Base-by-base conservation (phyloP, 2,113 vertebrate genomes). In the Onychorhynchus coronatus region DNA sequence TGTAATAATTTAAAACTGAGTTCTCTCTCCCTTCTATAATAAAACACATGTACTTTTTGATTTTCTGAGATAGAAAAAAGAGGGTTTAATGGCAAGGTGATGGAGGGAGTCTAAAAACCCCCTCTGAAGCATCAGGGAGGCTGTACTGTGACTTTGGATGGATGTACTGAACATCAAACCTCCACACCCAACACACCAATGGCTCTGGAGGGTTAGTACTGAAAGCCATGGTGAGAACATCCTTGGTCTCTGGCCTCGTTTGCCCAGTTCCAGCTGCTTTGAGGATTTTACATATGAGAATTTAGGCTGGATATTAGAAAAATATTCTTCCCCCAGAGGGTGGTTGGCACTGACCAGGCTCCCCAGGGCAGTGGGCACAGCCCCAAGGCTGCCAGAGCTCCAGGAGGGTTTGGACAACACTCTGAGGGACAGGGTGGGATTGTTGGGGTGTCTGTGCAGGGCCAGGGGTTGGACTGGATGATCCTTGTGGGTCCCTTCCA, bases 341-440 rank as follows among this genome's bases (percentile, higher is more conserved):
- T 33, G 58, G 0, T 42, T 41, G 14, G 35, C 50, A 37, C 25
- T 72, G 31, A 5, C 3, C 41, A 56, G 49, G n/a, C 15, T 56
- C 18, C 27, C 31, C 68, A 37, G 11, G 67, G 42, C 37, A 55
- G 39, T 7, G 14, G 18, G 0, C 37, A 37, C 11, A 1, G 9
- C 7, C 14, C 76, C 35, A 5, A 42, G 18, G 42, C 33, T 74
- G 33, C 14, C 76, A 66, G 37, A 58, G 68, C 46, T 67, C 70
- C 22, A 39, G 61, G 19, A 46, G 4, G 0, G 0, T 7, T 19
- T 39, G 61, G 28, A 12, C 5, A 37, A 0, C 0, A 0, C 19
- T 52, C 3, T 15, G 18, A 59, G 17, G 37, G 14, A 2, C 76
- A 66, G 33, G 37, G 6, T 11, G 44, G 19, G 52, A 16, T n/a